Evolutionary conservation across 1,140 invertebrate genomes (phyloP), one percentile per base, ranked within the genome.

Genomic region (Phymorhynchus buccinoides): DNA sequence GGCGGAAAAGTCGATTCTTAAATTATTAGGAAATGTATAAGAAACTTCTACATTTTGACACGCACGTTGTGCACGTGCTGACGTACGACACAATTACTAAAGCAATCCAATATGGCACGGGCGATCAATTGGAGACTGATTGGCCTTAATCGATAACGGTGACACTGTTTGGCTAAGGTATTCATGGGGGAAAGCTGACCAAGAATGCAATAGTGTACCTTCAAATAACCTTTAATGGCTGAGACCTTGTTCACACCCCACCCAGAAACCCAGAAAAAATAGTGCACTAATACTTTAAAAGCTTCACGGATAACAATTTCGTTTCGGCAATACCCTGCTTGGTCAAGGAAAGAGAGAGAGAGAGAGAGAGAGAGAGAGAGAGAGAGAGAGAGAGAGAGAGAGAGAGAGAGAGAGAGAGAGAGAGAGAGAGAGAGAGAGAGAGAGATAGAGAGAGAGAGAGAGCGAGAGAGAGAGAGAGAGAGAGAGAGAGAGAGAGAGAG

Each of bases 401-500:
- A 39, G 44, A 30, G 48, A 37, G 71, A 84, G 14, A 77, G 44
- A 84, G 71, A 84, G 75, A 77, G 71, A 77, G 48, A 84, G 80
- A 75, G 48, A 75, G 80, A 78, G 66, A 77, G 48, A 66, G 44
- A 48, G 44, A 48, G 44, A 48, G 44, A 48, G 44, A 48, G 7
- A 48, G 44, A 48, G 44, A 48, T 18, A 48, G 44, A 48, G 44
- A 48, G 7, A 48, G 44, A 48, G 44, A 48, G 7, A 48, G 44
- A 48, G 44, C 6, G 44, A 48, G 7, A 48, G 44, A 48, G 44
- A 48, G 44, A 48, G 44, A 52, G 12, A 78, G 80, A 86, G 48
- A 83, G 85, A 86, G 42, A 77, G 71, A 86, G 42, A 83, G 75
- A 82, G 80, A 85, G 84, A 82, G 80, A 85, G 52, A 81, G 84